phyloP scores from a whole-genome alignment of 2,888 invertebrate genomes.

The Cordylochernes scorpioides region DNA sequence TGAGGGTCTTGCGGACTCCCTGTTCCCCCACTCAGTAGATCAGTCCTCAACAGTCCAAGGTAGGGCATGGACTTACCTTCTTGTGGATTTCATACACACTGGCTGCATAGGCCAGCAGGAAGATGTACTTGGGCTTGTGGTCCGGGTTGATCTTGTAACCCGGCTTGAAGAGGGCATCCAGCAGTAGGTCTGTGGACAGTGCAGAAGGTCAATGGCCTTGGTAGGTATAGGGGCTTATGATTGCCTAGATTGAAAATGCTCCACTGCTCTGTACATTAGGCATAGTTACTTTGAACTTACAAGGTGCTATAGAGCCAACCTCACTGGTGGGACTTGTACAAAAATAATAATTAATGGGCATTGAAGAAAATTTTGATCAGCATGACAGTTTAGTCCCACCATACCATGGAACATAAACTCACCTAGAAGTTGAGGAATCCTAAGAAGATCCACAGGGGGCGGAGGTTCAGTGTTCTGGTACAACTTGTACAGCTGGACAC shows the following conservation, averaged over 20 bases:
- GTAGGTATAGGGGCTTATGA: too few species aligned
- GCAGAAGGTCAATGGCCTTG: too few species aligned
- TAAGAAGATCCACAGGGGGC: constrained; percentile 72
- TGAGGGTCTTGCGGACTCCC: constrained; percentile 24
- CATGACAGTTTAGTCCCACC: too few species aligned
- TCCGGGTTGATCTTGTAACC: constrained; percentile 82
- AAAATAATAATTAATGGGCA: too few species aligned
- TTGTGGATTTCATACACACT: constrained; percentile 62
- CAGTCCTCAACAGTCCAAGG: background rate
- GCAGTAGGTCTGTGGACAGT: constrained; percentile 42
- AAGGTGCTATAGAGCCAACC: too few species aligned
- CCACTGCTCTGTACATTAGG: too few species aligned
- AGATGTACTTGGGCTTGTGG: constrained; percentile 86
- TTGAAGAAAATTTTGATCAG: too few species aligned
- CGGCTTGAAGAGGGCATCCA: constrained; percentile 74
- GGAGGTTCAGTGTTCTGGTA: constrained; percentile 65
- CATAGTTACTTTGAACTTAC: too few species aligned
- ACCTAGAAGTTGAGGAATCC: constrained; percentile 81
- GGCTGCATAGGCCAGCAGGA: constrained; percentile 71
- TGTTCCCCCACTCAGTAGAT: constrained; percentile 2
- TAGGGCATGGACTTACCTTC: constrained; percentile 24
- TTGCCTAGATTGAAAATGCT: too few species aligned
- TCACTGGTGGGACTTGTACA: too few species aligned
- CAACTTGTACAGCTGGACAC: constrained; percentile 41
- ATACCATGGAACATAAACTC: too few species aligned